Evolutionary conservation across 2,888 invertebrate genomes (phyloP).

Genomic region (Dendrolimus pini): DNA sequence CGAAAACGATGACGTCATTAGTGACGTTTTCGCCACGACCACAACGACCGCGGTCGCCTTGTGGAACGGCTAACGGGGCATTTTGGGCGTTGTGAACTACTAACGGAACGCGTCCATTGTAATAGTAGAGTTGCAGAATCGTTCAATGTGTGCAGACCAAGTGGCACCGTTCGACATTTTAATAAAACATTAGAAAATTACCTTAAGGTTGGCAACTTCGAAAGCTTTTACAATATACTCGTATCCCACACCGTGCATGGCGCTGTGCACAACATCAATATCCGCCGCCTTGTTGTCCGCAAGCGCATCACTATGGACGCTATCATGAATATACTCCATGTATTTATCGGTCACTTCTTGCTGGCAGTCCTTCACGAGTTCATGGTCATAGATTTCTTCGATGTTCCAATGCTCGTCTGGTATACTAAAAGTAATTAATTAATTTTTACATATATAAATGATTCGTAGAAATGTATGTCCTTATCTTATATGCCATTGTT

Average conservation of each 20-base stretch:
- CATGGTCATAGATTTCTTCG: constrained; percentile 65
- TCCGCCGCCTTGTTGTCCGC: constrained; percentile 73
- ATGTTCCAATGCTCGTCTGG: constrained; percentile 87
- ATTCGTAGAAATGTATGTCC: too few relatives aligned
- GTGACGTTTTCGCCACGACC: too few relatives aligned
- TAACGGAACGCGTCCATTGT: too few relatives aligned
- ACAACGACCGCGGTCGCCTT: too few relatives aligned
- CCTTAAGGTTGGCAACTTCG: constrained; percentile 83
- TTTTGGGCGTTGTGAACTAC: too few relatives aligned
- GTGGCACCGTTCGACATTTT: too few relatives aligned
- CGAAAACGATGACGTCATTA: too few relatives aligned
- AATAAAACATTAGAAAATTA: constrained; percentile 27
- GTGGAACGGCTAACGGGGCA: too few relatives aligned
- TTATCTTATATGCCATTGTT: too few relatives aligned
- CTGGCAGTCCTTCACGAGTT: constrained; percentile 82
- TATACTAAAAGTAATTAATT: constrained; percentile 68
- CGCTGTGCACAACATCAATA: constrained; percentile 90
- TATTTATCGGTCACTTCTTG: constrained; percentile 82
- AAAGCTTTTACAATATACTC: constrained; percentile 86
- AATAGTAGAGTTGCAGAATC: too few relatives aligned
- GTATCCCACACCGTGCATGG: constrained; percentile 98
- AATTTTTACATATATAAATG: too few relatives aligned
- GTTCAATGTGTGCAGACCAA: too few relatives aligned
- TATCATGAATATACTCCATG: constrained; percentile 74
- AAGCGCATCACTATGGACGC: constrained; percentile 70